Evolutionary conservation across 2,113 vertebrate genomes (phyloP), one percentile per base, ranked within the genome.

Genomic region (Phocoena phocoena): DNA sequence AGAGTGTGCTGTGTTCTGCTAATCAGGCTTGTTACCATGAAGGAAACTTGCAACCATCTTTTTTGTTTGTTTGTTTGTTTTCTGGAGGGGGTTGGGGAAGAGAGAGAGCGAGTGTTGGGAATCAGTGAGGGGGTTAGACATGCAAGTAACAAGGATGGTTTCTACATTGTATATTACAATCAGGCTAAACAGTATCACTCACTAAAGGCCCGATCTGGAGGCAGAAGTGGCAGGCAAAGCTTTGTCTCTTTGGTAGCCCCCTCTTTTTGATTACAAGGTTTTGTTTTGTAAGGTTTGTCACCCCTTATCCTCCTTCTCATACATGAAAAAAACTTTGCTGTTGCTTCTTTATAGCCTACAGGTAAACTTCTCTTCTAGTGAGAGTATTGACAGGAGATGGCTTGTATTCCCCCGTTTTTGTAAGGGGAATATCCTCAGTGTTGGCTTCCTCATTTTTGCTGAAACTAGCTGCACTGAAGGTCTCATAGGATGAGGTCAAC

Each of bases 331-430:
- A 98, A 98, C 60, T 91, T 98, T 94, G 38, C 95, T 97, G 98
- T 94, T 97, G 95, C 90, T 98, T 93, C 96, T 98, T 47, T 84
- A 94, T 65, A 98, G 90, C 99, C 99, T 99, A 99, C 99, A 99
- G 99, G 98, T 99, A 99, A 96, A 99, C 99, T 99, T 99, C 99
- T 98, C 99, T 99, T 98, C 99, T 99, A 96, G 99, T 99, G 98
- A 99, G 99, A 96, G 99, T 99, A 94, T 99, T 99, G 98, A 99
- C 99, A 97, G 99, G 99, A 84, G 99, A 99, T 98, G 99, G 99
- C 99, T 99, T 99, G 99, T 99, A 99, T 98, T 99, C 99, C 98
- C 99, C 99, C 55, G 99, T 99, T 92, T 99, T 99, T 68, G 99
- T 99, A 93, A 99, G 99, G 89, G 99, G 99, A 97, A 99, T 99